Conservation (phyloP, 2,113 vertebrate species). For the Pseudorasbora parva region DNA sequence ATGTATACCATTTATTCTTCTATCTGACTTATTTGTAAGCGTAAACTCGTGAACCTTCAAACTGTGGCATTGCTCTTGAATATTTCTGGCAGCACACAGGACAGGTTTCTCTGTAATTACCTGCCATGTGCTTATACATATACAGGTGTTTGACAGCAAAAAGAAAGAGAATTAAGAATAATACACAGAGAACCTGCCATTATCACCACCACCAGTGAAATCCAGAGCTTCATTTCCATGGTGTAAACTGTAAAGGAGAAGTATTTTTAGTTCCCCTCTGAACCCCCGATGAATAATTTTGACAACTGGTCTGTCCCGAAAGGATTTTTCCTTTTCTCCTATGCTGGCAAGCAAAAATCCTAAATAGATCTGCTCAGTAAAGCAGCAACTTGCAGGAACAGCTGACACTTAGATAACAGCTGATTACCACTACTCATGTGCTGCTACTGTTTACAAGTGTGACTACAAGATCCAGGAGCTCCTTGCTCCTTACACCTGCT, state of each 20-base stretch:
- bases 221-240: neutral
- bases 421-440: neutral
- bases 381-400: constrained; percentile 8
- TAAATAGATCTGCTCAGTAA: constrained; percentile 7
- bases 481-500: constrained; percentile 6
- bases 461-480: constrained; percentile 22
- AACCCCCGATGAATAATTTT: neutral
- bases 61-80: neutral
- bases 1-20: no score
- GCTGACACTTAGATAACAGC: constrained; percentile 1
- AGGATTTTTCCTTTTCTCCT: neutral
- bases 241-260: neutral
- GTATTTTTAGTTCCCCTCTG: neutral
- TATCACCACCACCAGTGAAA: neutral
- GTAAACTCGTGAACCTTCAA: neutral
- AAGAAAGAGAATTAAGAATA: neutral
- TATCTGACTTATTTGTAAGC: no score
- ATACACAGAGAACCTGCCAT: neutral
- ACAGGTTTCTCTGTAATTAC: constrained; percentile 9
- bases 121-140: neutral
- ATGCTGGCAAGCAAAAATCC: constrained; percentile 11
- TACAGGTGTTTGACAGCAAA: neutral
- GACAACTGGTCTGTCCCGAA: constrained; percentile 20
- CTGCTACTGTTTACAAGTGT: constrained; percentile 7
- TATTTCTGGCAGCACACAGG: neutral